These are phyloP conservation scores for Apus apus DNA, from an alignment of 2,113 vertebrate genomes.

Conservation along the genomic window DNA sequence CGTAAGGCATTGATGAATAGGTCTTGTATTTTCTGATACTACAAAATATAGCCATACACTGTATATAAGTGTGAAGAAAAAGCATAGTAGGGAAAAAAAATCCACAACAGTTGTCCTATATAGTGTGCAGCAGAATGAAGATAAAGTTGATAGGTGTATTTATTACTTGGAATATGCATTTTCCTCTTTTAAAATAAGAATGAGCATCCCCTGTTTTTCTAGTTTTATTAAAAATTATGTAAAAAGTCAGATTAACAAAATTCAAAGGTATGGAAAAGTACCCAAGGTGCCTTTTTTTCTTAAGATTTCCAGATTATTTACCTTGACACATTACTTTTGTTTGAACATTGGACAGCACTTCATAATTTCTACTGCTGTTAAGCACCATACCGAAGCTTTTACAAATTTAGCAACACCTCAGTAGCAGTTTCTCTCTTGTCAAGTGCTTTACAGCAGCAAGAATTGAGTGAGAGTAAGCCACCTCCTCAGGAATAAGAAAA, in stretches of 20 bases:
- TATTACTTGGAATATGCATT: background rate
- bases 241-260: background rate
- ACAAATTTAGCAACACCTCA: constrained; percentile 11
- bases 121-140: background rate
- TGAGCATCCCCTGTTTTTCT: background rate
- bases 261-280: background rate
- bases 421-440: background rate
- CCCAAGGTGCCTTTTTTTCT: background rate
- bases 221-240: background rate
- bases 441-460: background rate
- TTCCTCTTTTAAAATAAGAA: background rate
- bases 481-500: background rate
- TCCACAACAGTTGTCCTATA: background rate
- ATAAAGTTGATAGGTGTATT: background rate
- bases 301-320: background rate
- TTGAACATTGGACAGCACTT: background rate
- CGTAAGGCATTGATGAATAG: constrained; percentile 4
- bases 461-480: background rate
- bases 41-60: background rate
- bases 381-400: background rate
- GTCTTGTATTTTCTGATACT: background rate
- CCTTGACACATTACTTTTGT: background rate
- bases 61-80: background rate
- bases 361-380: background rate
- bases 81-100: background rate